phyloP scores from a whole-genome alignment of 2,888 invertebrate genomes.

The Harpalus rufipes region DNA sequence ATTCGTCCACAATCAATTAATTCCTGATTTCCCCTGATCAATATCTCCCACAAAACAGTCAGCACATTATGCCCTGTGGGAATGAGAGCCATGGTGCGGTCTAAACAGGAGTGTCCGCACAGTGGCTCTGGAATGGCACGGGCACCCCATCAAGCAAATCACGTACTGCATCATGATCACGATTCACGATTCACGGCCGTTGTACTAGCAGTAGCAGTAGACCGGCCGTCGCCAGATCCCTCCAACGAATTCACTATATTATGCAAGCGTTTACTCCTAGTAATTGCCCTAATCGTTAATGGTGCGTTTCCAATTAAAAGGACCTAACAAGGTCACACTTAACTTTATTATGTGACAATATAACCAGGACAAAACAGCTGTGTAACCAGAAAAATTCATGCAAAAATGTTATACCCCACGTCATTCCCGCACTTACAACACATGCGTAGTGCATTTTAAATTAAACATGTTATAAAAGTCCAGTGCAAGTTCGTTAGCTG shows the following conservation, averaged over 20 bases:
- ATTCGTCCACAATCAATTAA: conserved; percentile 10
- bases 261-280: conserved; percentile 44
- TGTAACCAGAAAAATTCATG: too few relatives aligned
- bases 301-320: conserved; percentile 33
- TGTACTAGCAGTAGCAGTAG: not conserved
- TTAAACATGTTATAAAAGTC: too few relatives aligned
- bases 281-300: conserved; percentile 44
- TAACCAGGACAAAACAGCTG: too few relatives aligned
- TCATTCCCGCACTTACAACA: too few relatives aligned
- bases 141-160: conserved; percentile 35
- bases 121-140: conserved; percentile 6
- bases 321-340: conserved; percentile 7
- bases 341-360: conserved; percentile 23
- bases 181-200: conserved; percentile 25
- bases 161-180: conserved; percentile 23
- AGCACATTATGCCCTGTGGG: conserved; percentile 21
- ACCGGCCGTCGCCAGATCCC: not conserved
- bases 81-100: conserved; percentile 19
- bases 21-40: conserved; percentile 28
- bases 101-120: conserved; percentile 42
- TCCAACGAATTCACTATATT: conserved; percentile 33
- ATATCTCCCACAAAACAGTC: conserved; percentile 9
- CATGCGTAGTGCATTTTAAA: too few relatives aligned
- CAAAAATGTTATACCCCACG: too few relatives aligned
- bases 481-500: too few relatives aligned